A percentile compares a stretch with the other conserved stretches of the same genome.
Evolutionary conservation across 2,113 vertebrate genomes (phyloP).

Genomic region (Rhinolophus ferrumequinum): DNA sequence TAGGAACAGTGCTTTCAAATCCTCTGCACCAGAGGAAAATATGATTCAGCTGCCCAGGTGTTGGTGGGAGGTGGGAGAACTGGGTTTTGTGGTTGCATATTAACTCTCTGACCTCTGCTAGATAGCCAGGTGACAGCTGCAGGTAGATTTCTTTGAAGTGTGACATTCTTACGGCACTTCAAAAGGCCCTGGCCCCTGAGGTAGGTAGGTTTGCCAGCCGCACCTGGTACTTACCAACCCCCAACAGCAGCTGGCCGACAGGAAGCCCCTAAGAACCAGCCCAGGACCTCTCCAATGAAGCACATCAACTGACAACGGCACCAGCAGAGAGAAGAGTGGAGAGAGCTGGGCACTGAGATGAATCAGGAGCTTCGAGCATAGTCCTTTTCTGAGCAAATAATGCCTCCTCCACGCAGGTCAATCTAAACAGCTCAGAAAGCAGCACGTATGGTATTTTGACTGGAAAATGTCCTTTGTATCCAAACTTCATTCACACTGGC

Average conservation of each 20-base stretch:
- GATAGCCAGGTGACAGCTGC: constrained; percentile 78
- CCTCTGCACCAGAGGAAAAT: not conserved
- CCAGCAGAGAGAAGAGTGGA: not conserved
- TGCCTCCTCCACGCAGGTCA: not conserved
- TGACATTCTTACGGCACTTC: constrained; percentile 71
- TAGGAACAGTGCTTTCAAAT: constrained; percentile 24
- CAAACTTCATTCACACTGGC: not conserved
- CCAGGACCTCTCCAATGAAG: not conserved
- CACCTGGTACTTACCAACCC: constrained; percentile 68
- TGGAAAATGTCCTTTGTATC: not conserved
- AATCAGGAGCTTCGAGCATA: not conserved
- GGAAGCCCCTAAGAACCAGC: not conserved
- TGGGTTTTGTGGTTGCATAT: constrained; percentile 46
- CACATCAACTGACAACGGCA: not conserved
- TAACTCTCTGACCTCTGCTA: constrained; percentile 65
- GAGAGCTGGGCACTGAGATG: not conserved
- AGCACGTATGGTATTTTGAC: not conserved
- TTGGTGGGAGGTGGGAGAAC: constrained; percentile 27
- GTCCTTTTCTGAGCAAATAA: not conserved
- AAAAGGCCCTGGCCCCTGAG: constrained; percentile 61
- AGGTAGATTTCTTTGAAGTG: constrained; percentile 78
- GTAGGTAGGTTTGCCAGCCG: constrained; percentile 58
- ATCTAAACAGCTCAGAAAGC: not conserved
- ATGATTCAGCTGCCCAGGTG: constrained; percentile 49
- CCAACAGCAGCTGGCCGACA: not conserved